Conservation (phyloP, 2,113 vertebrate genomes). For the Trogon surrucura region DNA sequence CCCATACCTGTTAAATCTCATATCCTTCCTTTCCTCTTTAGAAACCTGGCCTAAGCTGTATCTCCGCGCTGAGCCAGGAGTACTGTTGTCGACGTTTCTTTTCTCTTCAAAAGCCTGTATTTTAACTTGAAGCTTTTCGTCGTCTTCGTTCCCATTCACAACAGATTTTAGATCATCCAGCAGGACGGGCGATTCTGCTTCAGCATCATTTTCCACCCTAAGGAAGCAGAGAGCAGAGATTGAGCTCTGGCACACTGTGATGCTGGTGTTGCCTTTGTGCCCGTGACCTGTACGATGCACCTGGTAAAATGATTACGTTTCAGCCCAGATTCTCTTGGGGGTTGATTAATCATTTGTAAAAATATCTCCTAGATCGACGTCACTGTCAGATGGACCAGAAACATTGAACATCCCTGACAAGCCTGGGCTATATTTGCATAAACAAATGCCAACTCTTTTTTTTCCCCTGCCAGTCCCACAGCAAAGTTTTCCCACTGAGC, state of each 20-base stretch:
- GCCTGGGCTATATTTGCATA: background rate
- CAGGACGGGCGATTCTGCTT: constrained; percentile 45
- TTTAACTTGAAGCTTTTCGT: constrained; percentile 83
- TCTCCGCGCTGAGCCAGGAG: constrained; percentile 75
- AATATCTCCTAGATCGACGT: background rate
- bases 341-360: background rate
- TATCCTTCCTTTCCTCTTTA: constrained; percentile 83
- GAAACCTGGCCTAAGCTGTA: constrained; percentile 84
- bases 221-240: constrained; percentile 7
- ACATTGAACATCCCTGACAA: background rate
- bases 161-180: constrained; percentile 54
- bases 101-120: constrained; percentile 85
- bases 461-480: rapidly evolving
- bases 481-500: background rate
- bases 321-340: background rate
- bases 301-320: background rate
- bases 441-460: background rate
- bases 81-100: constrained; percentile 69
- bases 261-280: background rate
- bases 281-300: background rate
- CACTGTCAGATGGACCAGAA: background rate
- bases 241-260: background rate
- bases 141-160: constrained; percentile 47
- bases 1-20: constrained; percentile 89
- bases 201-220: constrained; percentile 60